A percentile compares a stretch with the other conserved stretches of the same genome.
phyloP scores from a whole-genome alignment of 2,888 invertebrate genomes.

The Ypsolopha scabrella region DNA sequence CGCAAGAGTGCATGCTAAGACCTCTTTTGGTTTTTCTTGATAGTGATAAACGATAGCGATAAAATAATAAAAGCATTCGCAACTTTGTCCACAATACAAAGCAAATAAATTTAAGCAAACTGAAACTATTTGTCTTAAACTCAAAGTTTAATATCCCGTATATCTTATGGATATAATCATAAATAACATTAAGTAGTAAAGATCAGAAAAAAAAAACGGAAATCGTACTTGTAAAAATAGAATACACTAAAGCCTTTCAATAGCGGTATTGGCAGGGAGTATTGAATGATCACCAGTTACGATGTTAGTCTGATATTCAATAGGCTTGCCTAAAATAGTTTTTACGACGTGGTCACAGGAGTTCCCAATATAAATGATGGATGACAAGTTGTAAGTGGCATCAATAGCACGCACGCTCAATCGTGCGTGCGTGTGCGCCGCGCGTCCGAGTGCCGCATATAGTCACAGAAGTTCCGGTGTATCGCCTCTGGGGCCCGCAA shows the following conservation, averaged over 20 bases:
- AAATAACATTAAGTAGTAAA: slow-evolving; percentile 3
- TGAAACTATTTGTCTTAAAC: too few species aligned
- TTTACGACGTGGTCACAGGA: not conserved
- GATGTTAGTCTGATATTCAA: not conserved
- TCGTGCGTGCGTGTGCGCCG: not conserved
- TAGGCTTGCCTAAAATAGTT: not conserved
- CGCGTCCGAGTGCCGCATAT: slow-evolving; percentile 33
- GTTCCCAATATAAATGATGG: not conserved
- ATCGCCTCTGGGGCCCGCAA: slow-evolving; percentile 42
- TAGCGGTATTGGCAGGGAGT: not conserved
- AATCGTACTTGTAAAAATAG: not conserved
- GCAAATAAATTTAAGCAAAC: too few species aligned
- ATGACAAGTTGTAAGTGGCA: not conserved
- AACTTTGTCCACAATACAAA: too few species aligned
- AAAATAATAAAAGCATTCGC: too few species aligned
- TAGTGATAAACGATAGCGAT: too few species aligned
- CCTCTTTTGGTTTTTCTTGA: too few species aligned
- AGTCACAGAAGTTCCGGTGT: slow-evolving; percentile 52
- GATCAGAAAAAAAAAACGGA: slow-evolving; percentile 12
- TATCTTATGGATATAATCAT: too few species aligned
- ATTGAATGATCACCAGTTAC: not conserved
- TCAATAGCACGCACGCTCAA: not conserved
- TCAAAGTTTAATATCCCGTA: too few species aligned
- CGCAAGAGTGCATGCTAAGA: too few species aligned
- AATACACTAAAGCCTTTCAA: not conserved